Evolutionary conservation across 2,888 invertebrate genomes (phyloP).

Genomic region (Philereme transversata): DNA sequence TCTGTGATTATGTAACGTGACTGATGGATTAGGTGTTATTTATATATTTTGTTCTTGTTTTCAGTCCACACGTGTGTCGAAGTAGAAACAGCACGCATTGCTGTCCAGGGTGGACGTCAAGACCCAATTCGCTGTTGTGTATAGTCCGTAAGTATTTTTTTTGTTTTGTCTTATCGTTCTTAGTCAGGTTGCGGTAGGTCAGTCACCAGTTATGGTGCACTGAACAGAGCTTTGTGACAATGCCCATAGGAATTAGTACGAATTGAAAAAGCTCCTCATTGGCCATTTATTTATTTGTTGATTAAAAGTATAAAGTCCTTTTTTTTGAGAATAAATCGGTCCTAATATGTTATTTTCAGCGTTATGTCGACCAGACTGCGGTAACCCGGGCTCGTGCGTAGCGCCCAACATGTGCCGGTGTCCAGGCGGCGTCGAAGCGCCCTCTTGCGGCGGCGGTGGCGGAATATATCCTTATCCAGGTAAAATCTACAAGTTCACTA

Average conservation of each 20-base stretch:
- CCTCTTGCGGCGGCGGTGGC: constrained; percentile 78
- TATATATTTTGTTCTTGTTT: constrained; percentile 1
- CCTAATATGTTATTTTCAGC: constrained; percentile 73
- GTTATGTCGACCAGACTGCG: constrained; percentile 89
- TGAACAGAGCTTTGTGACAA: no score
- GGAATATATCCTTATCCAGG: constrained; percentile 67
- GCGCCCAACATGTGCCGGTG: constrained; percentile 93
- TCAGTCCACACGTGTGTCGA: constrained; percentile 92
- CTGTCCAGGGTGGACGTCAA: constrained; percentile 93
- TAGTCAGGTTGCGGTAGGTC: no score
- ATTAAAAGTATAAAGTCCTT: no score
- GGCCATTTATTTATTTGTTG: no score
- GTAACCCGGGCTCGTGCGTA: constrained; percentile 88
- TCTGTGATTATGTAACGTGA: no score
- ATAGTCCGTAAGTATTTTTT: constrained; percentile 90
- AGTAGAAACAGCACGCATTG: constrained; percentile 89
- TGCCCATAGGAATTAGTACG: no score
- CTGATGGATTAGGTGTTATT: neutral
- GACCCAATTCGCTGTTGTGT: constrained; percentile 89
- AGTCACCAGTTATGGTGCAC: no score
- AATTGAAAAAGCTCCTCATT: no score
- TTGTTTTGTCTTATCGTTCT: no score
- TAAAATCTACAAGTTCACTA: constrained; percentile 32
- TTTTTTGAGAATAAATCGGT: no score
- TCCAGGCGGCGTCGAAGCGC: constrained; percentile 87